Evolutionary conservation across 2,113 vertebrate genomes (phyloP).

Genomic region (Acrocephalus arundinaceus): DNA sequence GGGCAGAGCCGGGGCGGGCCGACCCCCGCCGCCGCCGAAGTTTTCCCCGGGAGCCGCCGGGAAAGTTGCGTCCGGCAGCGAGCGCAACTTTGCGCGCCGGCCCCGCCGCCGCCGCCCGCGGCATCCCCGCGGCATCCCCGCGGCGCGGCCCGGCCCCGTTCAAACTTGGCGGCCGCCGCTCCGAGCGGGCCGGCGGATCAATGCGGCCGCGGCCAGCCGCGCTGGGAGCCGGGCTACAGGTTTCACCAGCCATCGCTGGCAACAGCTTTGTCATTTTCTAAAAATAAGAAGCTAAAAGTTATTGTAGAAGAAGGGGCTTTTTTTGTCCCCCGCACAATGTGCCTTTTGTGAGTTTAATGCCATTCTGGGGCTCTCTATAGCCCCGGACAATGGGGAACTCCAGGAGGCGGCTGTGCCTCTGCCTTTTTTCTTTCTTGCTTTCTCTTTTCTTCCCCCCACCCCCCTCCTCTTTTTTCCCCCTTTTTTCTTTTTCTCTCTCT

Average conservation of each 20-base stretch:
- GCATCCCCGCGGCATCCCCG: not conserved
- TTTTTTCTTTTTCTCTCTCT: not conserved
- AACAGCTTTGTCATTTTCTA: slow-evolving; percentile 82
- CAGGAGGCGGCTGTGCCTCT: slow-evolving; percentile 77
- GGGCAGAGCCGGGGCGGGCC: not conserved
- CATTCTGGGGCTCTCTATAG: slow-evolving; percentile 79
- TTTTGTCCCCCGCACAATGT: slow-evolving; percentile 78
- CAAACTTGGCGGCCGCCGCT: slow-evolving; percentile 73
- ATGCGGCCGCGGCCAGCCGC: slow-evolving; percentile 68
- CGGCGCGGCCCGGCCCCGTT: slow-evolving; percentile 42
- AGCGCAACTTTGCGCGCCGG: slow-evolving; percentile 64
- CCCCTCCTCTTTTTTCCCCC: not conserved
- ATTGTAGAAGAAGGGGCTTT: slow-evolving; percentile 82
- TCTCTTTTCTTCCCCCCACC: slow-evolving; percentile 26
- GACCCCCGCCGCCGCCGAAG: not conserved
- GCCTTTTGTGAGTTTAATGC: slow-evolving; percentile 82
- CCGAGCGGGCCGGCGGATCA: slow-evolving; percentile 72
- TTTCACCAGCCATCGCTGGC: slow-evolving; percentile 77
- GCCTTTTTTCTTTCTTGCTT: slow-evolving; percentile 77
- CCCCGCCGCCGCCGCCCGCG: not conserved
- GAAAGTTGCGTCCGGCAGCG: slow-evolving; percentile 66
- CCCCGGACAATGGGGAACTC: slow-evolving; percentile 78
- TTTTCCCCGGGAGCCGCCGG: slow-evolving; percentile 26
- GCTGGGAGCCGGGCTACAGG: slow-evolving; percentile 71
- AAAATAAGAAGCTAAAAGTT: slow-evolving; percentile 84